Percentiles rank a stretch among this genome's conserved stretches.
Conservation (phyloP, 2,888 invertebrate species). For the Melinaea menophilus region DNA sequence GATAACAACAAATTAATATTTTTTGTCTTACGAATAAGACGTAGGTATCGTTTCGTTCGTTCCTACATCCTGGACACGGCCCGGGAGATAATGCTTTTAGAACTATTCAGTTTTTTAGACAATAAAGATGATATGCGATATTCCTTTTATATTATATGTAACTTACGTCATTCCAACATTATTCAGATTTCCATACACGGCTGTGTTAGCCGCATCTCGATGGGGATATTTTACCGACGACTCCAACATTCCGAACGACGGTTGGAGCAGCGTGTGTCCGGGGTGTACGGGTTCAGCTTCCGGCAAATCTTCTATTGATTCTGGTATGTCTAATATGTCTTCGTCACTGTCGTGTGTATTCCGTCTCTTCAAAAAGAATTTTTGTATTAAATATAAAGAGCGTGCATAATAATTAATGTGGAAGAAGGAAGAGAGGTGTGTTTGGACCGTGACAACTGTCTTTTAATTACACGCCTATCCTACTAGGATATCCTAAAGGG, state of each 20-base stretch:
- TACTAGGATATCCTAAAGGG: too few species aligned
- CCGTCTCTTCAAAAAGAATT: constrained; percentile 13
- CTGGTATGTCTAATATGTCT: constrained; percentile 31
- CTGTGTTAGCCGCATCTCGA: constrained; percentile 29
- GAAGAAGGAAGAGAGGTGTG: too few species aligned
- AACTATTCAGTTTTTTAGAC: too few species aligned
- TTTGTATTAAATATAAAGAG: neutral
- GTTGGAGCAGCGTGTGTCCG: constrained; percentile 49
- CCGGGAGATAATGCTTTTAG: too few species aligned
- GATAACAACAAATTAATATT: too few species aligned
- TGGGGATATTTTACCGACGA: constrained; percentile 48
- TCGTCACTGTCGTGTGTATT: constrained; percentile 7
- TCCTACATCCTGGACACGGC: too few species aligned
- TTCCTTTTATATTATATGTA: neutral
- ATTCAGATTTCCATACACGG: constrained; percentile 46
- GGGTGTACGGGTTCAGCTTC: constrained; percentile 41
- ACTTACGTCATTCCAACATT: constrained; percentile 52
- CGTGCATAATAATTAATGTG: neutral
- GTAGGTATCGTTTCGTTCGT: too few species aligned
- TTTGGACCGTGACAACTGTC: too few species aligned
- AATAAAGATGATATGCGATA: too few species aligned
- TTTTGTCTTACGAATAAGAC: too few species aligned
- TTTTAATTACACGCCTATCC: too few species aligned
- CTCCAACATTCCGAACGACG: constrained; percentile 41
- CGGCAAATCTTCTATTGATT: constrained; percentile 40